Conservation (phyloP, 2,797 vertebrate genomes). For the Artibeus jamaicensis region DNA sequence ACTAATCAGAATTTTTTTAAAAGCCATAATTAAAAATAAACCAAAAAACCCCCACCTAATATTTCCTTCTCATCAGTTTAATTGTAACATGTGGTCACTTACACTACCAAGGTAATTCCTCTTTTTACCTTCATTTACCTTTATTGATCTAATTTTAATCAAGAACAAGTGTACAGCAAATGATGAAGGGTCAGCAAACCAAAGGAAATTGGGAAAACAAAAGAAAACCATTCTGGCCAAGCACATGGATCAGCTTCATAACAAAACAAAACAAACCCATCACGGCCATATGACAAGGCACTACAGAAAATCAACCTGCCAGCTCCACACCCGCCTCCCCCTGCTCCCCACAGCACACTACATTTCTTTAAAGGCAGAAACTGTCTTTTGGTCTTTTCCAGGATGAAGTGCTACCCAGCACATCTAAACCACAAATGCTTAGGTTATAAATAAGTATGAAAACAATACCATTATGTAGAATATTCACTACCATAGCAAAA, state of each 20-base stretch:
- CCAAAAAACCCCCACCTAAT: neutral
- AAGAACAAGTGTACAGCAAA: constrained; percentile 25
- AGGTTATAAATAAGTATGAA: neutral
- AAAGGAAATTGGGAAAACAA: neutral
- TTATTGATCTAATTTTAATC: constrained; percentile 54
- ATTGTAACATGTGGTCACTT: neutral
- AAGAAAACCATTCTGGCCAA: neutral
- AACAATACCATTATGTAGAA: neutral
- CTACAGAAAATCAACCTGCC: neutral
- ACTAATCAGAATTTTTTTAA: neutral
- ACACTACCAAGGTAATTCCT: neutral
- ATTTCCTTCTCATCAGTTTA: constrained; percentile 24
- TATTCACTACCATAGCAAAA: neutral
- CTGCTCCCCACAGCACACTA: neutral
- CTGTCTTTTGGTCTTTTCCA: neutral
- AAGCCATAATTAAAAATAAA: neutral
- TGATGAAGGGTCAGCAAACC: neutral
- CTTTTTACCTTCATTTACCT: constrained; percentile 31
- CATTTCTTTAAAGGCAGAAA: neutral
- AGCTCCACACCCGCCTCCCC: too few relatives aligned
- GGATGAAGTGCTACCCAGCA: neutral
- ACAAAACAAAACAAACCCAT: neutral
- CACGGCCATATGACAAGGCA: neutral
- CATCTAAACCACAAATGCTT: neutral
- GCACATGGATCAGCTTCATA: neutral